A percentile compares a stretch with the other conserved stretches of the same genome.
Evolutionary conservation across 2,113 vertebrate genomes (phyloP).

Genomic region (Chaetodon auriga): DNA sequence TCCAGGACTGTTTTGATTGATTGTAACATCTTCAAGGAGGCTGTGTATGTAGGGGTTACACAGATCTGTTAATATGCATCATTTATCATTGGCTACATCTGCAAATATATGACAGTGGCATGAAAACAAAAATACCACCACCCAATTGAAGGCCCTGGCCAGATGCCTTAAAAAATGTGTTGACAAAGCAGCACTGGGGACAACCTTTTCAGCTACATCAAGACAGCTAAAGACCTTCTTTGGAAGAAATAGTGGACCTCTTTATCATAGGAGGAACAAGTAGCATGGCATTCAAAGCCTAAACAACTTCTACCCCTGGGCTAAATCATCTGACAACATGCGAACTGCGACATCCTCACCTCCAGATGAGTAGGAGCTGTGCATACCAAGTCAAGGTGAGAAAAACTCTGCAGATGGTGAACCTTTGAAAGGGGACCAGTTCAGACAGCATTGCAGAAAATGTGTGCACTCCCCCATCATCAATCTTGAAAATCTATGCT

Average conservation of each 20-base stretch:
- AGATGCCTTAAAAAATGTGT: background rate
- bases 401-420: background rate
- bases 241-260: background rate
- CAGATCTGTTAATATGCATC: background rate
- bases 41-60: background rate
- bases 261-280: background rate
- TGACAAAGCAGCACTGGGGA: background rate
- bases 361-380: background rate
- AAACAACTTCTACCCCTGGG: background rate
- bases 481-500: background rate
- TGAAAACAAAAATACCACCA: background rate
- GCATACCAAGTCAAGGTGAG: background rate
- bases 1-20: background rate
- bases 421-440: background rate
- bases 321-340: background rate
- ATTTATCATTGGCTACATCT: background rate
- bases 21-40: slow-evolving; percentile 7
- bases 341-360: background rate
- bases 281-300: background rate
- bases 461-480: background rate
- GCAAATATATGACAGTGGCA: background rate
- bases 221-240: background rate
- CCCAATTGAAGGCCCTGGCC: background rate
- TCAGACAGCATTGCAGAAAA: background rate
- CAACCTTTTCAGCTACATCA: background rate